Evolutionary conservation across 2,888 invertebrate species (phyloP).

Genomic region (Tenthredo livida): DNA sequence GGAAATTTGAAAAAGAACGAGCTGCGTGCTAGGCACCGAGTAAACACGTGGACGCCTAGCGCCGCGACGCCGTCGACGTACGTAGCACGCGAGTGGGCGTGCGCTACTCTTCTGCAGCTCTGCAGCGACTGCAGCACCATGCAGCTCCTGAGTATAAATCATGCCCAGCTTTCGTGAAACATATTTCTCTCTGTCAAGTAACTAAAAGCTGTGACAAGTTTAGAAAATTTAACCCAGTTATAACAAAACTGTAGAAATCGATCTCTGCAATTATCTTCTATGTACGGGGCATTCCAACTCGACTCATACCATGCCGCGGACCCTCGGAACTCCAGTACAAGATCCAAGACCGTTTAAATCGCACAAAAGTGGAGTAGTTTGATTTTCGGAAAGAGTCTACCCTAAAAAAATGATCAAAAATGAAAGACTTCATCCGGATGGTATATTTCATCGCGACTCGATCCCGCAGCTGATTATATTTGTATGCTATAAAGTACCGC

Average conservation of each 20-base stretch:
- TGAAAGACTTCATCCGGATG: not conserved
- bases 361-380: not conserved
- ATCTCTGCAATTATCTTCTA: not conserved
- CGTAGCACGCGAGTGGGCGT: constrained; percentile 39
- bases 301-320: not conserved
- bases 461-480: not conserved
- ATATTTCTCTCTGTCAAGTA: constrained; percentile 16
- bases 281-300: not conserved
- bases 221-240: constrained; percentile 36
- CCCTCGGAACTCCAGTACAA: not conserved
- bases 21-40: not conserved
- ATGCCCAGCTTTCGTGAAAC: constrained; percentile 1
- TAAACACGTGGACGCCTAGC: constrained; percentile 57
- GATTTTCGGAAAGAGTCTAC: not conserved
- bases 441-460: constrained; percentile 7
- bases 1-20: not conserved
- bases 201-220: constrained; percentile 16
- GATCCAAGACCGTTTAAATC: not conserved
- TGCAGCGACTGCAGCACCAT: not conserved
- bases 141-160: constrained; percentile 18
- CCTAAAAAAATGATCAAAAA: not conserved
- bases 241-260: not conserved
- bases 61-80: constrained; percentile 65
- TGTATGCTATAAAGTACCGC: not conserved
- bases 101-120: not conserved